A percentile compares a stretch with the other conserved stretches of the same genome.
These are phyloP conservation scores for Diorhabda carinulata DNA, from an alignment of 1,140 invertebrate species.

Conservation along the genomic window DNA sequence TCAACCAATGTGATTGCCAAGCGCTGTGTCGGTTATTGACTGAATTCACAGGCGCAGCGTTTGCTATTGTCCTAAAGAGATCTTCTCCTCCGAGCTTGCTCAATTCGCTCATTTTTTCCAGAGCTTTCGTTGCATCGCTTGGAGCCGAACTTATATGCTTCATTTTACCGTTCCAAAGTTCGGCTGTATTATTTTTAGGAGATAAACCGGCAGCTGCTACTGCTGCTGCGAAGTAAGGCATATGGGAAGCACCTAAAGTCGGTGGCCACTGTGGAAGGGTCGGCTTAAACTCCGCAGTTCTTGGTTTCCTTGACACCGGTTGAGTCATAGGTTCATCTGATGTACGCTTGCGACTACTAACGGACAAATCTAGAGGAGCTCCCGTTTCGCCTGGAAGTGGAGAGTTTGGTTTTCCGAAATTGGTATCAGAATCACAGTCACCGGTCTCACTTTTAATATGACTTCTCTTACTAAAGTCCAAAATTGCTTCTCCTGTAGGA, in stretches of 20 bases:
- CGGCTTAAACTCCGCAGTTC: conserved; percentile 57
- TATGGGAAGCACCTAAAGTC: conserved; percentile 68
- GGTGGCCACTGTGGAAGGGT: conserved; percentile 69
- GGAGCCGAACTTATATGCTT: conserved; percentile 63
- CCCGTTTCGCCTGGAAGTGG: conserved; percentile 54
- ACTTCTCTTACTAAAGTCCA: conserved; percentile 73
- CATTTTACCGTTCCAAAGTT: conserved; percentile 77
- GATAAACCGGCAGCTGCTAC: conserved; percentile 69
- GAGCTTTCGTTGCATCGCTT: conserved; percentile 77
- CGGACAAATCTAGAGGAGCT: conserved; percentile 76
- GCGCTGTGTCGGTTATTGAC: conserved; percentile 71
- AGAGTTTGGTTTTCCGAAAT: conserved; percentile 60
- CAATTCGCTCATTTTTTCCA: conserved; percentile 89
- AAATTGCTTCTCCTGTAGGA: conserved; percentile 54
- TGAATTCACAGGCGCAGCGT: conserved; percentile 47
- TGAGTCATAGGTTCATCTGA: conserved; percentile 61
- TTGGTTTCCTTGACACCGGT: conserved; percentile 60
- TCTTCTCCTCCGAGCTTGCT: conserved; percentile 78
- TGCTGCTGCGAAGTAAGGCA: conserved; percentile 78
- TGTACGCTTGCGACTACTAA: conserved; percentile 67
- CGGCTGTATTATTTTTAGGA: conserved; percentile 58
- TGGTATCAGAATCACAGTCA: conserved; percentile 60
- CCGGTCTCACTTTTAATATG: conserved; percentile 50
- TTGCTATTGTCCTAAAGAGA: conserved; percentile 60
- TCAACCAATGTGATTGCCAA: conserved; percentile 93